These are phyloP conservation scores for Unio pictorum DNA, from an alignment of 2,888 invertebrate species.

Conservation along the genomic window DNA sequence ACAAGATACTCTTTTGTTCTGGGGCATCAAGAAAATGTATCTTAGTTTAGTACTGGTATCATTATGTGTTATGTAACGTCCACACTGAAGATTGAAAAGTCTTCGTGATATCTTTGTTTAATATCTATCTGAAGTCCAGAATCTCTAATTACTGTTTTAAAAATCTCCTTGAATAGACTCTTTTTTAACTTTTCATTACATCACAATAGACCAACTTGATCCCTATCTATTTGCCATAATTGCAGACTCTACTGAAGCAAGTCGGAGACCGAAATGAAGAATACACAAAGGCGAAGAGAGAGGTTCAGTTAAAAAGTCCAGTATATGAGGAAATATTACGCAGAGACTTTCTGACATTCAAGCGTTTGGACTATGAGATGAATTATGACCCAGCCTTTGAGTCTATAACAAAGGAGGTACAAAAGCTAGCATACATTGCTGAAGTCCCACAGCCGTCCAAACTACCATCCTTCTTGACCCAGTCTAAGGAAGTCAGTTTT, in stretches of 20 bases:
- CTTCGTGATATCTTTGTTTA: no score
- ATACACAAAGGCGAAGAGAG: slow-evolving; percentile 17
- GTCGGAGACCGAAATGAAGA: slow-evolving; percentile 5
- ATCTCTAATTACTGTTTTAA: no score
- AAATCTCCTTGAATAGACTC: no score
- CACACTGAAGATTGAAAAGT: no score
- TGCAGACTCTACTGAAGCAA: not conserved
- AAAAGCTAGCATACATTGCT: slow-evolving; percentile 18
- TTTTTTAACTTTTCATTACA: no score
- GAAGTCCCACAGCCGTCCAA: slow-evolving; percentile 17
- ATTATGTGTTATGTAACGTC: no score
- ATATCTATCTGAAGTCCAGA: no score
- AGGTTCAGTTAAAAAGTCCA: slow-evolving; percentile 28
- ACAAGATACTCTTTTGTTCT: no score
- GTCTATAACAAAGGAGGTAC: slow-evolving; percentile 10
- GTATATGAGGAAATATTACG: slow-evolving; percentile 36
- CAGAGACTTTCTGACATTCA: slow-evolving; percentile 25
- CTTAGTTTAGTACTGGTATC: no score
- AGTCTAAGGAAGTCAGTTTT: slow-evolving; percentile 18
- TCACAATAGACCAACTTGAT: no score
- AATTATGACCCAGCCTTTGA: slow-evolving; percentile 20
- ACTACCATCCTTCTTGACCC: slow-evolving; percentile 29
- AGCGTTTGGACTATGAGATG: slow-evolving; percentile 30
- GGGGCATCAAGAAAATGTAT: no score
- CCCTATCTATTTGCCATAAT: not conserved